phyloP scores from a whole-genome alignment of 2,888 invertebrate genomes.

The Drosophila seclusa region DNA sequence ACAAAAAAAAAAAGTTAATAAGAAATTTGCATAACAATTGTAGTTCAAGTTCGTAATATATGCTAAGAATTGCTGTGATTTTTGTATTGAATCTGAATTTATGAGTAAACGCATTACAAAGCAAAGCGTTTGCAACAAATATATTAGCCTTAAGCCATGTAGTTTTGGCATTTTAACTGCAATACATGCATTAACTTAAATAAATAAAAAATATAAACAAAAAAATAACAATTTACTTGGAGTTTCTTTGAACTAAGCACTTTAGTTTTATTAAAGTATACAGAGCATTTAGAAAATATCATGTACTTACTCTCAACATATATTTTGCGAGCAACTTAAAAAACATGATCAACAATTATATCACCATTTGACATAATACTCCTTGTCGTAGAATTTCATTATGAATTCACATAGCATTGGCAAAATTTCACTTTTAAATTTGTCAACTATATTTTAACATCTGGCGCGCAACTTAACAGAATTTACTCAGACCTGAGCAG shows the following conservation, averaged over 20 bases:
- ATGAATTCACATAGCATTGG: background rate
- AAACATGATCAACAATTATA: background rate
- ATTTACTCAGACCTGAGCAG: slow-evolving; percentile 1
- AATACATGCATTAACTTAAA: slow-evolving; percentile 34
- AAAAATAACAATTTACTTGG: background rate
- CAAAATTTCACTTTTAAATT: background rate
- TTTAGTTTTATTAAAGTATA: background rate
- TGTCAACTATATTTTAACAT: background rate
- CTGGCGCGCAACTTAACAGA: background rate
- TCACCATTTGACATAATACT: background rate
- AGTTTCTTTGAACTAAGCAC: slow-evolving; percentile 1
- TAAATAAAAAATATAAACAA: slow-evolving; percentile 11
- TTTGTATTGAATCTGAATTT: slow-evolving; percentile 63
- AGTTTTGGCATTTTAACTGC: slow-evolving; percentile 24
- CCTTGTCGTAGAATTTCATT: background rate
- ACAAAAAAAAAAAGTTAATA: slow-evolving; percentile 13
- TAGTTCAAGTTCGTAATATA: slow-evolving; percentile 43
- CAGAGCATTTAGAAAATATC: background rate
- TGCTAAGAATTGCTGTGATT: slow-evolving; percentile 70
- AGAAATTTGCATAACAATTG: slow-evolving; percentile 51
- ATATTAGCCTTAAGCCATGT: slow-evolving; percentile 46
- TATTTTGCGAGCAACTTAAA: background rate
- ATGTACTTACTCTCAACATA: background rate
- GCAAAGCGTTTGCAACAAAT: slow-evolving; percentile 36
- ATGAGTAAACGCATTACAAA: slow-evolving; percentile 38